phyloP scores from a whole-genome alignment of 2,797 vertebrate species.

The Urophycis tenuis region DNA sequence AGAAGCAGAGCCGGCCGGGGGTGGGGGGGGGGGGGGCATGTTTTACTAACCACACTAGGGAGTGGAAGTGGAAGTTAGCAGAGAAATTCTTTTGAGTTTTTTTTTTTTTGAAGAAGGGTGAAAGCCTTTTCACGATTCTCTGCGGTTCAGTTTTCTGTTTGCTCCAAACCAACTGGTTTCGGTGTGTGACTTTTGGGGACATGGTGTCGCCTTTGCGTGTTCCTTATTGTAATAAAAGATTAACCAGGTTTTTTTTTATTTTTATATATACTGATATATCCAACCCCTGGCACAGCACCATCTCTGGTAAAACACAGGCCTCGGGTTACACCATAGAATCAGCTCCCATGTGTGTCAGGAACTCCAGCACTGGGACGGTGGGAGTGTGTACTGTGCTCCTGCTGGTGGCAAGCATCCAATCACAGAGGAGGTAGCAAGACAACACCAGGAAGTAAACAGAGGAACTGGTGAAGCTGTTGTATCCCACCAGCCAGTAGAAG shows the following conservation, averaged over 20 bases:
- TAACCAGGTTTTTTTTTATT: not conserved
- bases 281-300: not conserved
- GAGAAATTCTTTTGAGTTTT: not conserved
- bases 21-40: too few species aligned
- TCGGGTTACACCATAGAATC: constrained; percentile 1
- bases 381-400: not conserved
- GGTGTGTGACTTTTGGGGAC: not conserved
- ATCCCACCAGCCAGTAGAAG: not conserved
- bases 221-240: not conserved
- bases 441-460: not conserved
- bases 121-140: not conserved
- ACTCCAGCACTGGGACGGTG: too few species aligned
- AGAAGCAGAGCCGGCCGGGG: not conserved
- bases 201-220: not conserved
- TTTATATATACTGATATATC: too few species aligned
- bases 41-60: not conserved
- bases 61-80: not conserved
- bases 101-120: not conserved
- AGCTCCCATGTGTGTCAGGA: not conserved
- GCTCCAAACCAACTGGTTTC: not conserved
- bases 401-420: not conserved
- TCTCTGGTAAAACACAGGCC: not conserved
- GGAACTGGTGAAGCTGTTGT: not conserved
- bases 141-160: not conserved
- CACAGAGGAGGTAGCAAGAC: not conserved